Percentiles rank a stretch among this genome's conserved stretches.
Evolutionary conservation across 2,888 invertebrate species (phyloP).

Genomic region (Sminthurides aquaticus): DNA sequence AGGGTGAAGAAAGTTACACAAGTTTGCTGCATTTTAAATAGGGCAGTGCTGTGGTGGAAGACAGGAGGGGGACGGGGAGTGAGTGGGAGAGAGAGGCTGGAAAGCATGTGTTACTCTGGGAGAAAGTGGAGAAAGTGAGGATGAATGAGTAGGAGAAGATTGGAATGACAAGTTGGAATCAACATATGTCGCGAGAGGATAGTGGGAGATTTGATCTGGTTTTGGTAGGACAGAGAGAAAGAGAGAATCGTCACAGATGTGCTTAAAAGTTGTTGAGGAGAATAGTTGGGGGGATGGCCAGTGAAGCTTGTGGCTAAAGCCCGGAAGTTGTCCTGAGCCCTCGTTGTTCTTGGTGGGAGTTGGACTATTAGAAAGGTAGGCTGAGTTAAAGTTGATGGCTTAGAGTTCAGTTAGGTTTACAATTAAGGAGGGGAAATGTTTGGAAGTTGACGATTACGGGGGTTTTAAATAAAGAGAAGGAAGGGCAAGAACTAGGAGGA

Average conservation of each 20-base stretch:
- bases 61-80: no score
- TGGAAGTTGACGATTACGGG: neutral
- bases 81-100: no score
- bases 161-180: conserved; percentile 15
- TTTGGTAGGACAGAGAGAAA: no score
- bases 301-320: neutral
- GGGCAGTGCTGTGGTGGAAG: no score
- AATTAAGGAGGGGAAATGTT: neutral
- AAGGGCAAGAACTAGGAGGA: neutral
- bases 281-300: neutral
- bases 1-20: no score
- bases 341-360: neutral
- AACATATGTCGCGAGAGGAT: conserved; percentile 8
- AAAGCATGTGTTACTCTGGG: neutral
- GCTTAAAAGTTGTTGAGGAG: conserved; percentile 6
- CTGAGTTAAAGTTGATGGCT: neutral
- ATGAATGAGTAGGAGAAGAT: conserved; percentile 1
- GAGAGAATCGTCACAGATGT: neutral
- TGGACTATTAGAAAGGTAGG: neutral
- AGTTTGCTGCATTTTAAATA: no score
- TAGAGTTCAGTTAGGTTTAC: neutral
- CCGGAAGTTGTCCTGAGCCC: neutral
- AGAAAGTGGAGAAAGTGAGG: neutral
- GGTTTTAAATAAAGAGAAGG: neutral
- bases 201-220: neutral